Evolutionary conservation across 2,888 invertebrate species (phyloP).

Genomic region (Myathropa florea): DNA sequence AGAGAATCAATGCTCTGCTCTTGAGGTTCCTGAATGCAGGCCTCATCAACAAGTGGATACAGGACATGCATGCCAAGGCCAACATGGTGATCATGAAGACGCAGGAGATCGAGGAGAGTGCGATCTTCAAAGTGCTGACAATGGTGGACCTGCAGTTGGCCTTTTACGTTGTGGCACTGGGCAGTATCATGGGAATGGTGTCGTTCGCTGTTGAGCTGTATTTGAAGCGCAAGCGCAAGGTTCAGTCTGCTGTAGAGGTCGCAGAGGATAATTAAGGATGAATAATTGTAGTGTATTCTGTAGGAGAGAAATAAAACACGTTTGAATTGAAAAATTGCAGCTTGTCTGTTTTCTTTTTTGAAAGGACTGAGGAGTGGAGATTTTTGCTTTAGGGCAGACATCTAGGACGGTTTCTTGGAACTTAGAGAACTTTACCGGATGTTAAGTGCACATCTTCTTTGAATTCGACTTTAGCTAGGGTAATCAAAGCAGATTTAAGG

Average conservation of each 20-base stretch:
- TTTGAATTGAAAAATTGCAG: not conserved
- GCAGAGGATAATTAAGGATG: not conserved
- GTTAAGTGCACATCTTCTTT: too few relatives aligned
- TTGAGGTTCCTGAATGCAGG: slow-evolving; percentile 77
- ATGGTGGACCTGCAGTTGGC: slow-evolving; percentile 79
- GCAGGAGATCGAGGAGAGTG: slow-evolving; percentile 52
- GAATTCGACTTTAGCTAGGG: too few relatives aligned
- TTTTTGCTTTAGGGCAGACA: too few relatives aligned
- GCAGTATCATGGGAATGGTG: slow-evolving; percentile 73
- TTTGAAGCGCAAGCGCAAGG: not conserved
- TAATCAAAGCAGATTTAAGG: too few relatives aligned
- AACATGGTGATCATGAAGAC: slow-evolving; percentile 71
- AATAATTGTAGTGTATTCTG: not conserved
- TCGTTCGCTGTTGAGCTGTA: slow-evolving; percentile 72
- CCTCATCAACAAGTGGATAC: slow-evolving; percentile 78
- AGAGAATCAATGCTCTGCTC: slow-evolving; percentile 77
- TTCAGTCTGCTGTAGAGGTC: not conserved
- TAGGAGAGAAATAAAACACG: not conserved
- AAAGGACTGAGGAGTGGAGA: too few relatives aligned
- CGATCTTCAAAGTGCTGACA: slow-evolving; percentile 76
- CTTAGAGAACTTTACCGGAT: too few relatives aligned
- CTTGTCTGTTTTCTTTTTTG: too few relatives aligned
- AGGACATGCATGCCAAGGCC: slow-evolving; percentile 75
- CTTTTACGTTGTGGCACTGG: slow-evolving; percentile 78
- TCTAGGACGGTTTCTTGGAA: too few relatives aligned